phyloP scores from a whole-genome alignment of 2,888 invertebrate genomes.

The Drosophila niveifrons region DNA sequence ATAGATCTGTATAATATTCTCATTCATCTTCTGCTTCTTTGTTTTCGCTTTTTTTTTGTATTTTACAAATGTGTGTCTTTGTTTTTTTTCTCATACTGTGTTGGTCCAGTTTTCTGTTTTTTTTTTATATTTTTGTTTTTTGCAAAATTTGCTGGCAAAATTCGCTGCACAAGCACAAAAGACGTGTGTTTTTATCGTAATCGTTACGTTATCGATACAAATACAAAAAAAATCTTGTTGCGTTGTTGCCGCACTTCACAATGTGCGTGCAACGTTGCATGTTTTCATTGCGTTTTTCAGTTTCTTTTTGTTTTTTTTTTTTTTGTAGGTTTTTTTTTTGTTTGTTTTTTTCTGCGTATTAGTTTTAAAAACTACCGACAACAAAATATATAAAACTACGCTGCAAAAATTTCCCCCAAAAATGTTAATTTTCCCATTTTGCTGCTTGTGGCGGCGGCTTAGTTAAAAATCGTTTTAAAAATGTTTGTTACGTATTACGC shows the following conservation, averaged over 20 bases:
- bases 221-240: conserved; percentile 14
- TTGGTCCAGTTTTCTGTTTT: conserved; percentile 45
- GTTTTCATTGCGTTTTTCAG: conserved; percentile 6
- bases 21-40: not conserved
- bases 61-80: conserved; percentile 19
- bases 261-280: conserved; percentile 34
- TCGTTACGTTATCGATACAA: conserved; percentile 18
- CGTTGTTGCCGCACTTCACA: conserved; percentile 26
- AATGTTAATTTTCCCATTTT: not conserved
- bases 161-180: conserved; percentile 21
- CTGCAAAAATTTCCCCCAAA: not conserved
- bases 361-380: conserved; percentile 29
- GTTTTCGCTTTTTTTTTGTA: not conserved
- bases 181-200: conserved; percentile 1
- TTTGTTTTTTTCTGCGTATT: conserved; percentile 12
- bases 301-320: conserved; percentile 11
- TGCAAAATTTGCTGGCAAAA: conserved; percentile 24
- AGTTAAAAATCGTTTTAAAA: conserved; percentile 35
- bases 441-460: not conserved
- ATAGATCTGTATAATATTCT: conserved; percentile 16
- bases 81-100: conserved; percentile 35
- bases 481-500: conserved; percentile 50
- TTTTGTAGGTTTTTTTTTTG: conserved; percentile 3
- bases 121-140: not conserved
- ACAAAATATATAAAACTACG: conserved; percentile 18